Base-by-base conservation (phyloP, 92 coral and sea anemone species). In the Phenganax stokvisi region DNA sequence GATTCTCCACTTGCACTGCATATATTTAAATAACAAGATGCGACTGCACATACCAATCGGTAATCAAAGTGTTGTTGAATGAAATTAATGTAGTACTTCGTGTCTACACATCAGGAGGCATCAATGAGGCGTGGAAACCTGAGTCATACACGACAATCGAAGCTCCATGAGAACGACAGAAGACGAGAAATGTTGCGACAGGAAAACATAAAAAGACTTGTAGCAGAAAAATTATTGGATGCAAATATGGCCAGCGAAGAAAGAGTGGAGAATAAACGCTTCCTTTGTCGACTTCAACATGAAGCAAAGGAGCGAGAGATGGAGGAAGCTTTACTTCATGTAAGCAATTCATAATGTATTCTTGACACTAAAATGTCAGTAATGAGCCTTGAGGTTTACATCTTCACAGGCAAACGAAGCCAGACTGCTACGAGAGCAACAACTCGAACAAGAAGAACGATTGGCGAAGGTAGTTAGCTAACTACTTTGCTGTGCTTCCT, bases 211-310 rank as follows among this genome's bases (percentile, higher is more conserved):
- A 92, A 89, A 75, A 88, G 96, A 87, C 83, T 96, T 69, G 65
- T 88, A 25, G 92, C 89, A 55, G 99, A 96, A 69, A 90, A 88
- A 85, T 76, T 85, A 0, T 64, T 92, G 37, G 92, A 92, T 74
- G 99, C 97, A 7, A 96, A 92, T 76, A 84, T 96, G 89, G 89
- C 92, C 58, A 94, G 98, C 59, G 98, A 94, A 84, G 98, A 94
- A 69, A 87, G 97, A 72, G 91, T 94, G 71, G 98, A 94, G 75
- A 90, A 92, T 79, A 92, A 92, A 77, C 83, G 98, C 55, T 94
- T 94, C 73, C 84, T 94, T 20, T 86, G 98, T 29, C 89, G 93
- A 67, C 87, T 92, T 12, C 92, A 90, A 27, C 98, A 89, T 80
- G 98, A 94, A 83, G 90, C 90, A 51, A 90, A 80, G 71, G 98